These are phyloP conservation scores for Parascotia fuliginaria DNA, from an alignment of 2,888 invertebrate genomes.

Conservation along the genomic window DNA sequence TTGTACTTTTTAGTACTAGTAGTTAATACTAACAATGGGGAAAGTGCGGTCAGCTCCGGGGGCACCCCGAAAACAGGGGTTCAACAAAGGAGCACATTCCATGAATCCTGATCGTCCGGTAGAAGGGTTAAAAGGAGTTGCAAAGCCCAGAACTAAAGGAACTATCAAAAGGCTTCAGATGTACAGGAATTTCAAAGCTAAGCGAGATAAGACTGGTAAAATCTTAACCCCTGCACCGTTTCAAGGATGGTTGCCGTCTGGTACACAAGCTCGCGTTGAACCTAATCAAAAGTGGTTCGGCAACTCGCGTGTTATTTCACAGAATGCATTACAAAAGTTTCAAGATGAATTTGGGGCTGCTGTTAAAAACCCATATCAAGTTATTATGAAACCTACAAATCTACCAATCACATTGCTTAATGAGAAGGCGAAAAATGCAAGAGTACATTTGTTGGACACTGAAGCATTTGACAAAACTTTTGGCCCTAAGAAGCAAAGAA, in stretches of 20 bases:
- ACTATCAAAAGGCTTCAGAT: constrained; percentile 99
- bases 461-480: constrained; percentile 98
- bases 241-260: constrained; percentile 95
- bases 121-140: constrained; percentile 93
- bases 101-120: constrained; percentile 96
- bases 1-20: not conserved
- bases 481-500: constrained; percentile 97
- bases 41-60: constrained; percentile 90
- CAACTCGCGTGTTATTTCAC: constrained; percentile 98
- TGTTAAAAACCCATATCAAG: constrained; percentile 98
- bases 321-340: constrained; percentile 94
- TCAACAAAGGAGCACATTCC: constrained; percentile 95
- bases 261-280: constrained; percentile 97
- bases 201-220: constrained; percentile 95
- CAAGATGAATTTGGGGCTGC: constrained; percentile 98
- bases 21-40: constrained; percentile 84
- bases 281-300: constrained; percentile 99
- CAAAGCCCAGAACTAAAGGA: constrained; percentile 93
- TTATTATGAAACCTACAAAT: constrained; percentile 98
- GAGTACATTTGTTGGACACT: constrained; percentile 98
- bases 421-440: constrained; percentile 94
- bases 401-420: constrained; percentile 97
- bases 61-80: constrained; percentile 92
- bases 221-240: constrained; percentile 98
- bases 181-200: constrained; percentile 99